A percentile compares a stretch with the other conserved stretches of the same genome.
phyloP scores from a whole-genome alignment of 2,113 vertebrate species.

The Xenopus laevis region DNA sequence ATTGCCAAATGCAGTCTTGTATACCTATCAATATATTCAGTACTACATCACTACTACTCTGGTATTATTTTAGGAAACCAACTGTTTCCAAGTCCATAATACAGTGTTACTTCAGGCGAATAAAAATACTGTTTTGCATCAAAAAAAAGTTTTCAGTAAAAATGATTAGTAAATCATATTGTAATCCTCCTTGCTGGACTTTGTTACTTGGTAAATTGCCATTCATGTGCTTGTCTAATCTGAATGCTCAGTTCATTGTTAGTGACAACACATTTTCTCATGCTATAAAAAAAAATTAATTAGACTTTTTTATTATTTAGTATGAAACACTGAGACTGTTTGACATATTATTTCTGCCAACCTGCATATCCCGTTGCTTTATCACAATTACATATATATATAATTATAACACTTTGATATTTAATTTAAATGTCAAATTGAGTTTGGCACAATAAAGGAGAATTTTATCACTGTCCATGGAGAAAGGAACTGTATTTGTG shows the following conservation, averaged over 20 bases:
- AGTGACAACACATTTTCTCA: conserved; percentile 23
- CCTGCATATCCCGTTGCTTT: conserved; percentile 21
- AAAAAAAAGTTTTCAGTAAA: too few relatives aligned
- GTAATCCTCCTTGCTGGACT: not conserved
- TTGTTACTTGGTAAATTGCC: conserved; percentile 21
- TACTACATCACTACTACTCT: too few relatives aligned
- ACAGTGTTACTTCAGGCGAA: too few relatives aligned
- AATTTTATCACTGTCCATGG: conserved; percentile 34
- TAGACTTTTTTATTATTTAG: conserved; percentile 30
- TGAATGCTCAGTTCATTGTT: conserved; percentile 11
- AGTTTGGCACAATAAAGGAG: conserved; percentile 31
- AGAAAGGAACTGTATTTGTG: conserved; percentile 28
- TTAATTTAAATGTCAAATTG: conserved; percentile 42
- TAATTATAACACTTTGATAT: conserved; percentile 28
- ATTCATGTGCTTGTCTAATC: conserved; percentile 14
- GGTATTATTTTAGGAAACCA: too few relatives aligned
- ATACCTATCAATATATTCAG: too few relatives aligned
- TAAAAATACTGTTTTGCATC: too few relatives aligned
- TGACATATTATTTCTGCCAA: conserved; percentile 23
- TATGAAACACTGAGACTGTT: conserved; percentile 1
- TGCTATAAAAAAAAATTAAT: conserved; percentile 34
- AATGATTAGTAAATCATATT: not conserved
- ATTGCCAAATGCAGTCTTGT: too few relatives aligned
- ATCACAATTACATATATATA: conserved; percentile 37
- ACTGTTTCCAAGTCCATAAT: too few relatives aligned